phyloP scores from a whole-genome alignment of 2,888 invertebrate genomes.

The Cheilosia variabilis region DNA sequence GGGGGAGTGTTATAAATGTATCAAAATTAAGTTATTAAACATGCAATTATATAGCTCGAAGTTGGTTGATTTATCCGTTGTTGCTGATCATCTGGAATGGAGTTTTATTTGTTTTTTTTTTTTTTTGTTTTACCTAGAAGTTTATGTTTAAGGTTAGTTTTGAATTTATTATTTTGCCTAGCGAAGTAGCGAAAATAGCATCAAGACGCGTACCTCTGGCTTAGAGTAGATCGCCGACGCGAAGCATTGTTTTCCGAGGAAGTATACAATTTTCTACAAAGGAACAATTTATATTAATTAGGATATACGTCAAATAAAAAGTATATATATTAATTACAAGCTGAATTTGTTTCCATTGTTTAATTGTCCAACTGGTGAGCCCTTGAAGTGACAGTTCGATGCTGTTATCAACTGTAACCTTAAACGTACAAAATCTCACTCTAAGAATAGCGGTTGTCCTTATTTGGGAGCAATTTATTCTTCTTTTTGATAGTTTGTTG shows the following conservation, averaged over 20 bases:
- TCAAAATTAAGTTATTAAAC: slow-evolving; percentile 25
- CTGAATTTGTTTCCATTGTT: slow-evolving; percentile 4
- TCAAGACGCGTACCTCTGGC: neutral
- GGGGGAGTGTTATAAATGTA: slow-evolving; percentile 3
- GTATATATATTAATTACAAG: slow-evolving; percentile 48
- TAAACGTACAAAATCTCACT: no score
- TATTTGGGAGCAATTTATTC: no score
- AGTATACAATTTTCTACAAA: slow-evolving; percentile 58
- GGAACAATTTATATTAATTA: slow-evolving; percentile 56
- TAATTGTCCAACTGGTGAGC: neutral
- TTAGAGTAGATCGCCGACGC: neutral
- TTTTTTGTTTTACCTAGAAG: slow-evolving; percentile 1
- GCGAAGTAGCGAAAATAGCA: neutral
- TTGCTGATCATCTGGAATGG: neutral
- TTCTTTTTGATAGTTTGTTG: no score
- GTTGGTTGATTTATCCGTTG: slow-evolving; percentile 13
- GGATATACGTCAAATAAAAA: slow-evolving; percentile 59
- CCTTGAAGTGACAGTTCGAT: no score
- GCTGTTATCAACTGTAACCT: no score
- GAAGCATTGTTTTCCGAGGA: slow-evolving; percentile 32
- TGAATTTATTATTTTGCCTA: slow-evolving; percentile 43
- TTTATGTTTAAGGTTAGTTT: slow-evolving; percentile 29
- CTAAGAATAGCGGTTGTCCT: no score
- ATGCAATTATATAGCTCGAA: slow-evolving; percentile 11
- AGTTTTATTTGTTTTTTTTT: slow-evolving; percentile 17